Evolutionary conservation across 2,888 invertebrate species (phyloP).

Genomic region (Eumerus sabulonum): DNA sequence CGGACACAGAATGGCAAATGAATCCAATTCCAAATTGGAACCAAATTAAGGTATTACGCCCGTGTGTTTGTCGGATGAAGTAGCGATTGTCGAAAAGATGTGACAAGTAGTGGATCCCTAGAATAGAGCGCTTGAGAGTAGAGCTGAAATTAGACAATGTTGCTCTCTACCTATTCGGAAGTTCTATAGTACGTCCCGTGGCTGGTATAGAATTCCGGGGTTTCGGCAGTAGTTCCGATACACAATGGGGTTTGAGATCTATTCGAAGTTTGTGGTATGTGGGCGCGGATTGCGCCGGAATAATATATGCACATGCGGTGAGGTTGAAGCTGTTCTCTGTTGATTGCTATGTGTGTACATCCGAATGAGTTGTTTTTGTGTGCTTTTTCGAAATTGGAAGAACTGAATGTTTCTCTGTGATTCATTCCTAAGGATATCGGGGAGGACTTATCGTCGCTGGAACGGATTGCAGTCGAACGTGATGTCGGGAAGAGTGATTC

Average conservation of each 20-base stretch:
- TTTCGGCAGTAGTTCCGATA: not conserved
- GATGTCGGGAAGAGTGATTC: slow-evolving; percentile 15
- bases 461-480: slow-evolving; percentile 1
- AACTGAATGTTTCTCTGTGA: not conserved
- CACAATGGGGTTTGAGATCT: not conserved
- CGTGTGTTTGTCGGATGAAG: slow-evolving; percentile 45
- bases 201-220: slow-evolving; percentile 38
- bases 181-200: slow-evolving; percentile 25
- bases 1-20: slow-evolving; percentile 49
- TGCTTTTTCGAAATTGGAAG: slow-evolving; percentile 10
- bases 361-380: slow-evolving; percentile 14
- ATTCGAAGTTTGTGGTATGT: slow-evolving; percentile 12
- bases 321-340: slow-evolving; percentile 36
- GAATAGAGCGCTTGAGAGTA: slow-evolving; percentile 26
- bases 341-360: slow-evolving; percentile 26
- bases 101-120: not conserved
- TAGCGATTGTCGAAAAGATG: slow-evolving; percentile 50
- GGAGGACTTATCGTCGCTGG: not conserved
- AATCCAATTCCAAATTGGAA: slow-evolving; percentile 64
- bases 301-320: slow-evolving; percentile 56
- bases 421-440: not conserved
- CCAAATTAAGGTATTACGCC: slow-evolving; percentile 63
- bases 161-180: not conserved
- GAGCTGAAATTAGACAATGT: slow-evolving; percentile 41
- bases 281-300: slow-evolving; percentile 17